phyloP scores from a whole-genome alignment of 2,113 vertebrate species.

The Hippocampus mohnikei region DNA sequence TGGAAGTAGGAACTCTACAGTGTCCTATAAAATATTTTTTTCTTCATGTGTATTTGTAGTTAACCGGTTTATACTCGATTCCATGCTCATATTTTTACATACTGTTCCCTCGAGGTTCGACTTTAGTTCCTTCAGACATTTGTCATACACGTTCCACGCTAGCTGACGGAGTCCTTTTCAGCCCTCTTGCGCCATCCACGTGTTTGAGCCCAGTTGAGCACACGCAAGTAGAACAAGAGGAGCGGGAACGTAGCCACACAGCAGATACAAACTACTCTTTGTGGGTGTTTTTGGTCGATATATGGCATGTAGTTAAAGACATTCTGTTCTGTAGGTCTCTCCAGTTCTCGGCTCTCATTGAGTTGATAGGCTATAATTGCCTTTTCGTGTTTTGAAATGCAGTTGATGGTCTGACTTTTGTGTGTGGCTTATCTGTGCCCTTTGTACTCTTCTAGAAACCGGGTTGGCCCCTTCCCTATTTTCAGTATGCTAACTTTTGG shows the following conservation, averaged over 20 bases:
- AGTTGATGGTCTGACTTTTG: conserved; percentile 23
- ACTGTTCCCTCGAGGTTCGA: no score
- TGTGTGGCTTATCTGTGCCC: conserved; percentile 21
- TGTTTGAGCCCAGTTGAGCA: no score
- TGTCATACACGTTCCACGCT: no score
- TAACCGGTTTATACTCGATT: no score
- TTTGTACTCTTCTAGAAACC: conserved; percentile 22
- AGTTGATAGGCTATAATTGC: neutral
- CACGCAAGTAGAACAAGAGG: no score
- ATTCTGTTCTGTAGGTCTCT: conserved; percentile 13
- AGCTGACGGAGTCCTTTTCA: no score
- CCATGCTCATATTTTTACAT: rapidly evolving
- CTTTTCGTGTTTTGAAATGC: conserved; percentile 19
- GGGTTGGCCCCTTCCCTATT: conserved; percentile 13
- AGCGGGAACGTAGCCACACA: neutral
- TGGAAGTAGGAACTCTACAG: no score
- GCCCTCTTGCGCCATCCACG: no score
- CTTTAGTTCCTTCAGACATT: no score
- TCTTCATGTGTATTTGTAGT: no score
- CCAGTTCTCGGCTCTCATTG: neutral
- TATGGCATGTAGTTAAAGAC: conserved; percentile 13
- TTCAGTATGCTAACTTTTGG: conserved; percentile 14
- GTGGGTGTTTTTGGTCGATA: neutral
- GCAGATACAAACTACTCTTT: conserved; percentile 8
- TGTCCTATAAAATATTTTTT: no score